These are phyloP conservation scores for Leucosticte australis DNA, from an alignment of 2,113 vertebrate species.

Conservation along the genomic window DNA sequence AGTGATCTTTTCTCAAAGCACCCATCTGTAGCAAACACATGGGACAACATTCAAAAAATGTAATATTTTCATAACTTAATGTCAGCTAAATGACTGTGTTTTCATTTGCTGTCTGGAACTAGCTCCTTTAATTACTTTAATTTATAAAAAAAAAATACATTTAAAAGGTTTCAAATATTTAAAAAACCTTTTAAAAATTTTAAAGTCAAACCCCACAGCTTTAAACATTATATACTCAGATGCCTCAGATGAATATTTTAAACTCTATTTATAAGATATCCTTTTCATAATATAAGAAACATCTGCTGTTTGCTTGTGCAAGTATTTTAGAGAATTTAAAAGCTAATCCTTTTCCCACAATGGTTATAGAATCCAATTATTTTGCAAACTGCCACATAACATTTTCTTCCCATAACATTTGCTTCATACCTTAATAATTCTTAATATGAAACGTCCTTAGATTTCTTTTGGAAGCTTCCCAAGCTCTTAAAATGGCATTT, in stretches of 20 bases:
- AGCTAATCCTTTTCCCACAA: background rate
- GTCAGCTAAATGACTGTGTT: background rate
- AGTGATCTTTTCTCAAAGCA: background rate
- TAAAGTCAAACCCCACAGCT: background rate
- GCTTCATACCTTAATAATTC: background rate
- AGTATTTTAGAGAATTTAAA: background rate
- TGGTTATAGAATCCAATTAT: background rate
- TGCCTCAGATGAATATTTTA: background rate
- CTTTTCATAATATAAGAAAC: background rate
- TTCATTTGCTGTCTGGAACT: background rate
- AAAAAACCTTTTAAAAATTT: background rate
- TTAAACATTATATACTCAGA: background rate
- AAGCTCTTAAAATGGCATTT: background rate
- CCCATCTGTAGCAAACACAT: background rate
- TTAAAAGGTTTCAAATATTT: background rate
- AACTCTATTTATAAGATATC: background rate
- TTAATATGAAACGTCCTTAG: background rate
- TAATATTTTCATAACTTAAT: background rate
- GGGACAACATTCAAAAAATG: background rate
- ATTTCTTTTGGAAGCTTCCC: background rate
- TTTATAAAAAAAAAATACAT: background rate
- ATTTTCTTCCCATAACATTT: background rate
- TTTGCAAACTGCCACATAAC: background rate
- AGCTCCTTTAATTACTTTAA: background rate
- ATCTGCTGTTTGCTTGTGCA: background rate